Evolutionary conservation across 2,888 invertebrate species (phyloP).

Genomic region (Gonocerus acuteangulatus): DNA sequence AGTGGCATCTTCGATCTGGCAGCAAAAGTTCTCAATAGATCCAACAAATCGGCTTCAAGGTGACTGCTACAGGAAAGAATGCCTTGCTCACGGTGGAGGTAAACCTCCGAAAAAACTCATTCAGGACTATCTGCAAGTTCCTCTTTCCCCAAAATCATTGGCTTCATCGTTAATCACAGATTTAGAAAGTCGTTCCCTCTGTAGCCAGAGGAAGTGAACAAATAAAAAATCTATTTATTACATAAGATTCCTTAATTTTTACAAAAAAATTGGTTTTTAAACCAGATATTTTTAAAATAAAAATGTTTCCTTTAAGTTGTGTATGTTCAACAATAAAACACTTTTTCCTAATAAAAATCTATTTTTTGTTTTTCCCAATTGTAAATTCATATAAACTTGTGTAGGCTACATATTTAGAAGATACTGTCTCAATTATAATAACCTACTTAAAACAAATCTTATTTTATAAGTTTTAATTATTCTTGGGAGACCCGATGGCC

Average conservation of each 20-base stretch:
- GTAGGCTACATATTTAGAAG: too few species aligned
- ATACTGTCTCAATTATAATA: too few species aligned
- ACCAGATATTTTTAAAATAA: not conserved
- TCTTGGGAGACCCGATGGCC: too few species aligned
- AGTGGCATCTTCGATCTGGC: constrained; percentile 89
- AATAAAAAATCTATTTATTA: not conserved
- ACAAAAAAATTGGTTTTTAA: not conserved
- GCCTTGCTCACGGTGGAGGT: constrained; percentile 82
- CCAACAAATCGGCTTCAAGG: constrained; percentile 73
- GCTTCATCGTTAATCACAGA: constrained; percentile 57
- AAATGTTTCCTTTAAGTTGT: not conserved
- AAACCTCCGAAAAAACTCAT: constrained; percentile 66
- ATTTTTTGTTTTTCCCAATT: too few species aligned
- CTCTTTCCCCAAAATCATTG: constrained; percentile 67
- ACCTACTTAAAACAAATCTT: too few species aligned
- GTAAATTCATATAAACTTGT: too few species aligned
- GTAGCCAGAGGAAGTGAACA: not conserved
- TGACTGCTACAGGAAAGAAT: constrained; percentile 64
- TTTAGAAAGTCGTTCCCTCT: constrained; percentile 24
- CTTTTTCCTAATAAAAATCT: too few species aligned
- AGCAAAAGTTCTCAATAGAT: constrained; percentile 68
- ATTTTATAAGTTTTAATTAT: too few species aligned
- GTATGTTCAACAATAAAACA: too few species aligned
- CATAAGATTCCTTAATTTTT: not conserved
- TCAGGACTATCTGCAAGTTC: constrained; percentile 66